These are phyloP conservation scores for Thrips palmi DNA, from an alignment of 1,140 invertebrate genomes.

Conservation along the genomic window DNA sequence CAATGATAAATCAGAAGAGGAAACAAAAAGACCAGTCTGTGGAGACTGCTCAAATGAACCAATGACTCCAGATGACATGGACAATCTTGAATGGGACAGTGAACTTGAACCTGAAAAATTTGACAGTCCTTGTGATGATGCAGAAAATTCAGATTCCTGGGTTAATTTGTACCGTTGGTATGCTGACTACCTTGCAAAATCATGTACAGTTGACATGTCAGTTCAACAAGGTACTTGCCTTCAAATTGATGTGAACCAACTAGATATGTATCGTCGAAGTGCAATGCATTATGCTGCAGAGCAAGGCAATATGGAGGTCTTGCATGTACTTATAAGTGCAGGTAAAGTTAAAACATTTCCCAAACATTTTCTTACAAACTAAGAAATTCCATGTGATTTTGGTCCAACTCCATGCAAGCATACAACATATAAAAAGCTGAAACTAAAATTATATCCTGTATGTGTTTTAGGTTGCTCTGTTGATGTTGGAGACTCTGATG, in stretches of 20 bases:
- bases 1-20: conserved; percentile 6
- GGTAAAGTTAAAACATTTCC: conserved; percentile 16
- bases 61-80: conserved; percentile 37
- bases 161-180: conserved; percentile 22
- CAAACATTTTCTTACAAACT: neutral
- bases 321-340: conserved; percentile 22
- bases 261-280: conserved; percentile 30
- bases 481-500: conserved; percentile 20
- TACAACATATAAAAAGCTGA: neutral
- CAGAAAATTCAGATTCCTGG: conserved; percentile 17
- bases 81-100: conserved; percentile 35
- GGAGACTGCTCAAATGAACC: conserved; percentile 23
- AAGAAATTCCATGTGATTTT: neutral
- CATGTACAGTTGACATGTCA: conserved; percentile 23
- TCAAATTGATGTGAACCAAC: conserved; percentile 27
- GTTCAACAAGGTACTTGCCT: conserved; percentile 12
- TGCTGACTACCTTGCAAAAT: conserved; percentile 32
- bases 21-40: conserved; percentile 10
- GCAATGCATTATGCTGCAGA: conserved; percentile 39
- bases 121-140: conserved; percentile 15
- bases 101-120: conserved; percentile 25
- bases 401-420: neutral
- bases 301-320: conserved; percentile 30
- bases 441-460: neutral
- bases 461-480: conserved; percentile 16